Base-by-base conservation (phyloP, 1,140 invertebrate species). In the Aricia agestis region DNA sequence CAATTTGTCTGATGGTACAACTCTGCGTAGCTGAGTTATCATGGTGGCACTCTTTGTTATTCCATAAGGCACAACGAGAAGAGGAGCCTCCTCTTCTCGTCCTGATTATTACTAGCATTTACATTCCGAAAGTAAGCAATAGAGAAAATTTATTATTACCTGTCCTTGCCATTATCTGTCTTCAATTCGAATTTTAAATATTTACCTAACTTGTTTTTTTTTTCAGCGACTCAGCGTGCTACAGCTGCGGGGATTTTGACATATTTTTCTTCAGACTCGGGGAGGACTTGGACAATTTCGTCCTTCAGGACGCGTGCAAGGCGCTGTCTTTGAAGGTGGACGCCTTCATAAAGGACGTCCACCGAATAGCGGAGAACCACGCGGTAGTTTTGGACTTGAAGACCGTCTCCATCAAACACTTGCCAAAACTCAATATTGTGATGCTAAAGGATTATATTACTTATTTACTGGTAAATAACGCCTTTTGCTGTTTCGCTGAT, bases 371-470 rank as follows among this genome's bases (percentile, higher is more conserved):
- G 0, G 73, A 82, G 13, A 80, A 76, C 2, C 89, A 91, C 19
- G 81, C 84, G 6, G 72, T 89, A 6, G 72, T 91, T 2, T 11
- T 89, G 0, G 87, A 89, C 57, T 75, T 89, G 57, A 78, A 84
- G 15, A 72, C 80, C 58, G 80, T 77, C 32, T 71, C 79, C 0
- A 41, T 89, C 0, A 84, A 74, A 69, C 75, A 89, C 45, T 71
- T 91, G 3, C 72, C 87, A 0, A 89, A 82, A 75, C 42, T 81
- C 6, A 91, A 91, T 67, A 76, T 89, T 6, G 82, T 87, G 73
- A 83, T 71, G 66, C 79, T 91, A 13, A 84, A 80, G 66, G 81
- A 87, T 70, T 89, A 84, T 65, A 10, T 89, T 6, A 6, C 84
- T 0, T 89, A 59, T 68, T 79, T 89, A 72, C 73, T 90, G 75